phyloP scores from a whole-genome alignment of 2,113 vertebrate species.

The Alaudala cheleensis region DNA sequence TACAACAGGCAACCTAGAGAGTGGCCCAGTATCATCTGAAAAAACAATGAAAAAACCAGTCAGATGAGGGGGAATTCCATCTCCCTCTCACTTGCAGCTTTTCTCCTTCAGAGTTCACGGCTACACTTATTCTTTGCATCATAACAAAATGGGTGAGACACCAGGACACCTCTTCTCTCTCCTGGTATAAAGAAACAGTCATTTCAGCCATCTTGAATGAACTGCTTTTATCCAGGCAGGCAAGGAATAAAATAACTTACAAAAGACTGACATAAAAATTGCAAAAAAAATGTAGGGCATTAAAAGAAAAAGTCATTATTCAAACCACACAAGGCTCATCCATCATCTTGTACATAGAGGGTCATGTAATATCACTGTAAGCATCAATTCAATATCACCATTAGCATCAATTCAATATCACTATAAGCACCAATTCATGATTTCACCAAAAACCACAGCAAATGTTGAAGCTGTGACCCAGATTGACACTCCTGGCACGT shows the following conservation, averaged over 20 bases:
- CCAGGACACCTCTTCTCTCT: background rate
- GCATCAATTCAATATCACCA: background rate
- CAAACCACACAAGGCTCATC: constrained; percentile 24
- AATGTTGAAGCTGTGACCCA: background rate
- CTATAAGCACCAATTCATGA: background rate
- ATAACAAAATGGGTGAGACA: background rate
- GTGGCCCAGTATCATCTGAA: background rate
- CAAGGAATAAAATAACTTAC: background rate
- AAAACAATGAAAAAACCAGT: background rate
- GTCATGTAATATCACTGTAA: background rate
- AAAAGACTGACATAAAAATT: background rate
- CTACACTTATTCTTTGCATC: background rate
- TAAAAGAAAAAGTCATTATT: constrained; percentile 32
- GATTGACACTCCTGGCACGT: background rate
- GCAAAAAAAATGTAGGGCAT: background rate
- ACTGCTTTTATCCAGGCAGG: background rate
- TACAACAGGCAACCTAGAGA: background rate
- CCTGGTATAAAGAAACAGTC: background rate
- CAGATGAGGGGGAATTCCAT: background rate
- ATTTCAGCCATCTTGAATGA: background rate
- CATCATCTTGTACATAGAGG: background rate
- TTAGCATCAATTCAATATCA: background rate
- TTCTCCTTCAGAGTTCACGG: background rate
- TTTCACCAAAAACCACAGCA: constrained; percentile 7
- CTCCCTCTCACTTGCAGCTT: background rate